Conservation (phyloP, 2,888 invertebrate genomes). For the Cactoblastis cactorum region DNA sequence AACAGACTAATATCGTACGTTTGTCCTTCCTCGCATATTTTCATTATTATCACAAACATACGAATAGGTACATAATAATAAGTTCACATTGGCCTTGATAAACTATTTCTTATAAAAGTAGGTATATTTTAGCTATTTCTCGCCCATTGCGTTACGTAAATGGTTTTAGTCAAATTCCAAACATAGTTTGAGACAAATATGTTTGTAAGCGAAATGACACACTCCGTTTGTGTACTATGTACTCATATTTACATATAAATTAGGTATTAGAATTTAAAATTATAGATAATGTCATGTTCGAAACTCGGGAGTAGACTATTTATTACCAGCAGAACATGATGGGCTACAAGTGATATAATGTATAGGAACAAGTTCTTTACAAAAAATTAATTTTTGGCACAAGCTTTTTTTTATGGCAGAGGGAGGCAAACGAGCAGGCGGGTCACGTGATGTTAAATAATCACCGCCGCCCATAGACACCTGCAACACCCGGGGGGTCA, state of each 20-base stretch:
- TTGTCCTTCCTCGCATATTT: constrained; percentile 27
- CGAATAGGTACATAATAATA: constrained; percentile 12
- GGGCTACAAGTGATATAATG: too few species aligned
- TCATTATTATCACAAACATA: constrained; percentile 15
- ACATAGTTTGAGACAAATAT: not conserved
- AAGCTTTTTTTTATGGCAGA: too few species aligned
- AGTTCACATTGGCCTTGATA: constrained; percentile 4
- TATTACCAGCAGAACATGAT: too few species aligned
- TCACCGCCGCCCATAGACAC: too few species aligned
- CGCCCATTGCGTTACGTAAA: not conserved
- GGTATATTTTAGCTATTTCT: not conserved
- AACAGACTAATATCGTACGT: constrained; percentile 24
- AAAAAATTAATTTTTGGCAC: too few species aligned
- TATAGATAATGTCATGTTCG: too few species aligned
- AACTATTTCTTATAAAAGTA: not conserved
- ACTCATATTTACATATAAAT: not conserved
- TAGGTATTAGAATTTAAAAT: not conserved
- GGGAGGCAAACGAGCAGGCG: too few species aligned
- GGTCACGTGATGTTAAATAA: too few species aligned
- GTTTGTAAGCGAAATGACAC: not conserved
- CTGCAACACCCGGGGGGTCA: too few species aligned
- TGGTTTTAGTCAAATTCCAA: not conserved
- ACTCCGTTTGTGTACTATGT: not conserved
- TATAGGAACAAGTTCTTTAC: too few species aligned
- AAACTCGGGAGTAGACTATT: too few species aligned